Evolutionary conservation across 2,888 invertebrate genomes (phyloP), one percentile per base, ranked within the genome.

Genomic region (Spatulosminthurus flaviceps): DNA sequence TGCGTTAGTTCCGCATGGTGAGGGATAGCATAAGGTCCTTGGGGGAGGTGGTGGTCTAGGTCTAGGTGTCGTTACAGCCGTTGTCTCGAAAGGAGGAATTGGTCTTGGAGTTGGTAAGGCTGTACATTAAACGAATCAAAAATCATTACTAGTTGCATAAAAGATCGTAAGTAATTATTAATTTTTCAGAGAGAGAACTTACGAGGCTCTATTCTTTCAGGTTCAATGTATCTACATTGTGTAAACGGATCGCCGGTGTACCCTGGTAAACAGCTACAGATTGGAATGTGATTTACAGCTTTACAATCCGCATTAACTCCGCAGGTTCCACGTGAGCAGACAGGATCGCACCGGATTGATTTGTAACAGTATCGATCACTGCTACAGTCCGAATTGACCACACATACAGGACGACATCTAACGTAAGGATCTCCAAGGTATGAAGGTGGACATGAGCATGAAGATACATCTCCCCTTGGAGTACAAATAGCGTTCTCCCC

Each of bases 311-410:
- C 92, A 86, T 91, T 90, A 0, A 81, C 75, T 26, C 87, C 87
- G 80, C 88, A 88, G n/a, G 85, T 83, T 67, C 83, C 84, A 11
- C 22, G 70, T 24, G 85, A 82, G 80, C 96, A 96, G 66, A 95
- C 95, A 88, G 96, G 94, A 13, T 92, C 91, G 87, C 96, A 96
- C 88, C 92, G 93, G 66, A 86, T 86, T 86, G 93, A 93, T 87
- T 94, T 94, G 71, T 95, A 90, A 86, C 96, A 96, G 29, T 95
- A 95, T 84, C 92, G 91, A 80, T 94, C 93, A 42, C 90, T 87
- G 43, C 93, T 91, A 88, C 96, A 96, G 88, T 95, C 95, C 1
- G 93, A 93, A 86, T 93, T 95, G n/a, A 94, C 93, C 5, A 94
- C 90, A 87, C 95, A 95, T 87, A 95, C 94, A 7, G 95, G 95